Conservation (phyloP, 2,888 invertebrate genomes). For the Listrodromus nycthemerus region DNA sequence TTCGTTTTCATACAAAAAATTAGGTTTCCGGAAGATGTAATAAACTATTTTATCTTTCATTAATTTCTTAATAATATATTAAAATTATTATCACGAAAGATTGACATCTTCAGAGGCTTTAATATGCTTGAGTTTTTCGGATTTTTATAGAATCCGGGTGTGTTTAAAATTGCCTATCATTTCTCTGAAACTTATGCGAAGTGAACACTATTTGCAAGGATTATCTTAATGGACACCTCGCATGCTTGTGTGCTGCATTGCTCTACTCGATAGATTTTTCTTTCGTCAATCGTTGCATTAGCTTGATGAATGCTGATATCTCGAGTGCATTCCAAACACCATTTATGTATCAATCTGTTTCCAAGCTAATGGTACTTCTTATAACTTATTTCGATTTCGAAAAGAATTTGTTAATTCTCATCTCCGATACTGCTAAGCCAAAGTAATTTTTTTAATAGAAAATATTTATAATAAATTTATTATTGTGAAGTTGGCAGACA, state of each 20-base stretch:
- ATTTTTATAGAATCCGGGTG: too few relatives aligned
- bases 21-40: too few relatives aligned
- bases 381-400: constrained; percentile 5
- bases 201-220: too few relatives aligned
- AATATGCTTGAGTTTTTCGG: too few relatives aligned
- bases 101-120: too few relatives aligned
- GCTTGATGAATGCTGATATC: constrained; percentile 30
- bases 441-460: constrained; percentile 1
- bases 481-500: too few relatives aligned
- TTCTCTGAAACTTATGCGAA: too few relatives aligned
- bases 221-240: constrained; percentile 37
- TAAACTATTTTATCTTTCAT: too few relatives aligned
- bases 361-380: constrained; percentile 26
- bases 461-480: not conserved
- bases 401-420: constrained; percentile 3
- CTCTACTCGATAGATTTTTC: constrained; percentile 8
- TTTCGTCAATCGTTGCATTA: constrained; percentile 21
- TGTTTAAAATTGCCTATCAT: too few relatives aligned
- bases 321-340: constrained; percentile 25
- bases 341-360: constrained; percentile 18
- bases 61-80: too few relatives aligned
- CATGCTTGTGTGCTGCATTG: constrained; percentile 26
- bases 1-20: too few relatives aligned
- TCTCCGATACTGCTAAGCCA: constrained; percentile 10
- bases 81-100: too few relatives aligned